Base-by-base conservation (phyloP, 1,140 invertebrate species). In the Halyomorpha halys region DNA sequence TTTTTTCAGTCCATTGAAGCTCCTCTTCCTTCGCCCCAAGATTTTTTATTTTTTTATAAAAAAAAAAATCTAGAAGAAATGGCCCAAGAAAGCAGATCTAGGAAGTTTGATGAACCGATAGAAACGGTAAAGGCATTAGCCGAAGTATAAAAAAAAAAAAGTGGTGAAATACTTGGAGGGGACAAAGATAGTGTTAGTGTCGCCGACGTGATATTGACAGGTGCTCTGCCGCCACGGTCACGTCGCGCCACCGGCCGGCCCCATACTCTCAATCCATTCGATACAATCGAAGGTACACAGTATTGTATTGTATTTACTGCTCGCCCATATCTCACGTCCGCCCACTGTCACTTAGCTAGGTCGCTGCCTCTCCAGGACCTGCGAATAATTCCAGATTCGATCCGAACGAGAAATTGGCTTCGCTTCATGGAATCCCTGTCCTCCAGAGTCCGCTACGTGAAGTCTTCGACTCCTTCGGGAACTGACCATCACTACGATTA, bases 41-140 rank as follows among this genome's bases (percentile, higher is more conserved):
- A 11, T 13, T 8, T 39, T 39, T 39, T 39, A 3, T 30, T 30
- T 13, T 13, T 39, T 13, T 39, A 8, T 13, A 2, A 39, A 39
- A 39, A 39, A n/a, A 39, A 39, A 39, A 6, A 39, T 39, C 5
- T 30, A 30, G 27, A 39, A 39, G 34, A 39, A 39, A 39, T 39
- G 13, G 5, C 11, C 34, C 34, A 11, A 39, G 27, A 8, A 30
- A 30, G 3, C 27, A 30, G 6, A 39, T 39, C 34, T 39, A 39
- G 34, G 34, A 39, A 13, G 34, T 39, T 39, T 39, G 34, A 39
- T 39, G 34, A 39, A 39, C 34, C 21, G 21, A 18, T 49, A 49
- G 47, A 16, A 49, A 49, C 47, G 47, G 47, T 49, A 49, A 49
- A 21, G 47, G 47, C 47, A 49, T 49, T 49, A 49, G n/a, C 16